Conservation (phyloP, 2,797 vertebrate species). For the Rhabdophis nuchalis region DNA sequence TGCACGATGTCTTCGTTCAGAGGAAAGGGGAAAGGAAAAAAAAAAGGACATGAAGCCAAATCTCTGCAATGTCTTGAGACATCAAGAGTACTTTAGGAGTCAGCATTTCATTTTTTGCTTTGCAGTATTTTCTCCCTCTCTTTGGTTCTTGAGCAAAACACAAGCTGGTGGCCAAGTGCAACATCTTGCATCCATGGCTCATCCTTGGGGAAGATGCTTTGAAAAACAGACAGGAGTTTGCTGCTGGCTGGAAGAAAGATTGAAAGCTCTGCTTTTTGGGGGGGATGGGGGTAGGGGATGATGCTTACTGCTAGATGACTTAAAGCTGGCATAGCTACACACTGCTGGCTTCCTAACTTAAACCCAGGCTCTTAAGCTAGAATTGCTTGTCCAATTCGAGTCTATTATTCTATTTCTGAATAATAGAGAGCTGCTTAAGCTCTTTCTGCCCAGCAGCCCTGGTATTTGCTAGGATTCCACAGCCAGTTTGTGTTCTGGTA, state of each 20-base stretch:
- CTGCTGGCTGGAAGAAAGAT: background rate
- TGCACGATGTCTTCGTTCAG: constrained; percentile 22
- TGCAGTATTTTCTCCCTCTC: background rate
- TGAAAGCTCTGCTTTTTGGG: background rate
- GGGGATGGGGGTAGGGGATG: accelerated
- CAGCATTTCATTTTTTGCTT: background rate
- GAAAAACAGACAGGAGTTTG: background rate
- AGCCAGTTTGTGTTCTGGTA: background rate
- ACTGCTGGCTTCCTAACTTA: background rate
- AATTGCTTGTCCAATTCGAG: background rate
- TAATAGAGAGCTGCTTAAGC: background rate
- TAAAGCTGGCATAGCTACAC: background rate
- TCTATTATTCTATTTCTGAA: background rate
- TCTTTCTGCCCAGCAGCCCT: background rate
- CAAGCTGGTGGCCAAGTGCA: background rate
- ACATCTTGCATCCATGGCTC: background rate
- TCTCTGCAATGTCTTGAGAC: constrained; percentile 21
- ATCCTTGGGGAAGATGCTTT: background rate
- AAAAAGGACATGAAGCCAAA: constrained; percentile 3
- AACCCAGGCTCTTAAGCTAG: background rate
- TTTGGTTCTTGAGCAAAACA: background rate
- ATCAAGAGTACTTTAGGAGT: background rate
- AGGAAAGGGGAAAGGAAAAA: background rate
- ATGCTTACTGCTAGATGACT: background rate
- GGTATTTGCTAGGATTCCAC: background rate